Conservation (phyloP, 2,113 vertebrate species). For the Mesoclemmys tuberculata region DNA sequence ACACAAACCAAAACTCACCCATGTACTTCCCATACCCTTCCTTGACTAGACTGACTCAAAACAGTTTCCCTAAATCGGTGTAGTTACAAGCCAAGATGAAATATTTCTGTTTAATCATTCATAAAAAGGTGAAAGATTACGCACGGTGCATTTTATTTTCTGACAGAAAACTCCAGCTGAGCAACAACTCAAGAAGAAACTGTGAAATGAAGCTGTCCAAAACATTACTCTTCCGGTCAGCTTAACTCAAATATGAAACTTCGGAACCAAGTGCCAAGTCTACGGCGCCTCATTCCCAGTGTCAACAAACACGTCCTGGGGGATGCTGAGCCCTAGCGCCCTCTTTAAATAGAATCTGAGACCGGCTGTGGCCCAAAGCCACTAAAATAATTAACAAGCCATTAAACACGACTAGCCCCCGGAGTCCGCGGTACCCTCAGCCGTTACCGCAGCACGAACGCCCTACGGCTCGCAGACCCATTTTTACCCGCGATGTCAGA, state of each 20-base stretch:
- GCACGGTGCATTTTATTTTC: slow-evolving; percentile 19
- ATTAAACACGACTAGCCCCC: slow-evolving; percentile 11
- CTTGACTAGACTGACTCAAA: slow-evolving; percentile 48
- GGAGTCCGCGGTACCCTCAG: not conserved
- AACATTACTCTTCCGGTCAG: slow-evolving; percentile 3
- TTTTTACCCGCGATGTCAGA: no score
- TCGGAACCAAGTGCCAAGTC: slow-evolving; percentile 9
- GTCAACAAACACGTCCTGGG: not conserved
- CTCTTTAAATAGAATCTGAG: slow-evolving; percentile 22
- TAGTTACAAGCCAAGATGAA: slow-evolving; percentile 61
- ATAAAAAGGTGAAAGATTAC: slow-evolving; percentile 63
- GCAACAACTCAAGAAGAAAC: slow-evolving; percentile 56
- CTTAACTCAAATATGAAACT: slow-evolving; percentile 37
- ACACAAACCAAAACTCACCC: slow-evolving; percentile 57
- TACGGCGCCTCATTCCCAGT: slow-evolving; percentile 29
- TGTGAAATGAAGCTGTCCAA: slow-evolving; percentile 51
- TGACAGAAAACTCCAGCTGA: slow-evolving; percentile 58
- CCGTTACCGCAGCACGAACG: not conserved
- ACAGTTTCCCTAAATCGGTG: slow-evolving; percentile 43
- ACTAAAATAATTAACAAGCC: slow-evolving; percentile 37
- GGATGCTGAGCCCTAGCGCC: not conserved
- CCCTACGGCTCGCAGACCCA: slow-evolving; percentile 1
- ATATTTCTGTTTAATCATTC: slow-evolving; percentile 66
- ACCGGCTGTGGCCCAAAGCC: slow-evolving; percentile 29
- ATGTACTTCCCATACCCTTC: slow-evolving; percentile 18